These are phyloP conservation scores for Drosophila ercepeae DNA, from an alignment of 1,140 invertebrate genomes.

Conservation along the genomic window DNA sequence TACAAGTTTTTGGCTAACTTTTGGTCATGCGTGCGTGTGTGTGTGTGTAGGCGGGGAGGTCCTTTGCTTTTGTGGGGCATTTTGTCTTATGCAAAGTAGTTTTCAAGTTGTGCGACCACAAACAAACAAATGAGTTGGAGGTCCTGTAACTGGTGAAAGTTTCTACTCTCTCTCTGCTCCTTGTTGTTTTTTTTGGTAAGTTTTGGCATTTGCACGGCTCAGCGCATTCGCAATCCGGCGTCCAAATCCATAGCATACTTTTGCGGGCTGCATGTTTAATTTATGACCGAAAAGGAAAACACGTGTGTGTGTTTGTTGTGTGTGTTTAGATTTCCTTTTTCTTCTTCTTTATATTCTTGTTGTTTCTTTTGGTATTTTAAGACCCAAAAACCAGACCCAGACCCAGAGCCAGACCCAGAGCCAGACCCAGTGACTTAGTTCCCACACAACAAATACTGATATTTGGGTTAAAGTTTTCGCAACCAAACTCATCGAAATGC, in stretches of 20 bases:
- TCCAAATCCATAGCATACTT: constrained; percentile 47
- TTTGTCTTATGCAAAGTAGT: constrained; percentile 78
- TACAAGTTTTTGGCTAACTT: constrained; percentile 29
- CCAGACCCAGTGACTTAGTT: constrained; percentile 77
- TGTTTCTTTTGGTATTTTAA: constrained; percentile 30
- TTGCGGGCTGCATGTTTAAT: constrained; percentile 71
- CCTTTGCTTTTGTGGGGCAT: constrained; percentile 13
- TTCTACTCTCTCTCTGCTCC: background rate
- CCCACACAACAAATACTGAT: constrained; percentile 44
- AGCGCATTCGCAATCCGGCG: constrained; percentile 55
- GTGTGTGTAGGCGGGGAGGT: constrained; percentile 22
- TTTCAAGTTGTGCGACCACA: constrained; percentile 76
- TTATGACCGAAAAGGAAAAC: constrained; percentile 47
- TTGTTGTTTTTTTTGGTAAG: constrained; percentile 33
- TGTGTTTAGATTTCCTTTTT: constrained; percentile 41
- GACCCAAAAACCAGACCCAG: constrained; percentile 48
- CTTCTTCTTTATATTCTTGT: background rate
- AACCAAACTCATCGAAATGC: constrained; percentile 31
- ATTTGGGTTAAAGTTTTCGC: constrained; percentile 67
- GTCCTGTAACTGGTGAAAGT: constrained; percentile 29
- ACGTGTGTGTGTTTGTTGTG: constrained; percentile 1
- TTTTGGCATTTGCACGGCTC: constrained; percentile 73
- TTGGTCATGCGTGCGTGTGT: constrained; percentile 21
- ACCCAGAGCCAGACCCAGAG: no score
- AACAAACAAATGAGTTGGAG: constrained; percentile 38